Evolutionary conservation across 2,797 vertebrate genomes (phyloP).

Genomic region (Chromis chromis): DNA sequence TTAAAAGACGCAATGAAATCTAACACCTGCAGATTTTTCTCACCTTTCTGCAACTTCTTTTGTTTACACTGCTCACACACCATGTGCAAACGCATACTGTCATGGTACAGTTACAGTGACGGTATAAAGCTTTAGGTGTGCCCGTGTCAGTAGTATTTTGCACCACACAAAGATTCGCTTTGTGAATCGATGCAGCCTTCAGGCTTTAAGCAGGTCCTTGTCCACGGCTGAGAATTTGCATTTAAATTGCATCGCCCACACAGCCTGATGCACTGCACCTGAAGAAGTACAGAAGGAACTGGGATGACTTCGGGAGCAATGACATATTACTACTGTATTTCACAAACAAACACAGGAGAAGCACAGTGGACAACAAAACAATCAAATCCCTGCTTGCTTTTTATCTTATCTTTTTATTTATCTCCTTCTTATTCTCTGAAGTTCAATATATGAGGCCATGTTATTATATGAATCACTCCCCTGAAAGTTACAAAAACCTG

Average conservation of each 20-base stretch:
- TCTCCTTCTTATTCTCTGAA: background rate
- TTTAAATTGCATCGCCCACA: slow-evolving; percentile 82
- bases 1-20: slow-evolving; percentile 22
- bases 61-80: slow-evolving; percentile 36
- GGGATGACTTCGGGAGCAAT: slow-evolving; percentile 40
- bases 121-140: slow-evolving; percentile 44
- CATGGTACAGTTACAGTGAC: slow-evolving; percentile 18
- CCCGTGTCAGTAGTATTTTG: slow-evolving; percentile 36
- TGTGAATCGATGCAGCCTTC: slow-evolving; percentile 67
- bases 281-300: slow-evolving; percentile 43
- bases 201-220: slow-evolving; percentile 68
- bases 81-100: slow-evolving; percentile 17
- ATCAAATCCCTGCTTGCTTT: background rate
- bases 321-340: slow-evolving; percentile 43
- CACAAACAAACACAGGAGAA: slow-evolving; percentile 36
- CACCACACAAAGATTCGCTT: slow-evolving; percentile 44
- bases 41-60: slow-evolving; percentile 13
- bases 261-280: slow-evolving; percentile 67
- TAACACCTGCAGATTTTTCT: slow-evolving; percentile 9
- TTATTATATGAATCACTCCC: background rate
- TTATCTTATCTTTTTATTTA: background rate
- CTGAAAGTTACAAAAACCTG: slow-evolving; percentile 20
- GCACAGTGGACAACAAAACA: slow-evolving; percentile 27
- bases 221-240: slow-evolving; percentile 78
- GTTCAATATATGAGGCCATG: slow-evolving; percentile 3